Conservation (phyloP, 2,797 vertebrate species). For the Buphagus erythrorhynchus region DNA sequence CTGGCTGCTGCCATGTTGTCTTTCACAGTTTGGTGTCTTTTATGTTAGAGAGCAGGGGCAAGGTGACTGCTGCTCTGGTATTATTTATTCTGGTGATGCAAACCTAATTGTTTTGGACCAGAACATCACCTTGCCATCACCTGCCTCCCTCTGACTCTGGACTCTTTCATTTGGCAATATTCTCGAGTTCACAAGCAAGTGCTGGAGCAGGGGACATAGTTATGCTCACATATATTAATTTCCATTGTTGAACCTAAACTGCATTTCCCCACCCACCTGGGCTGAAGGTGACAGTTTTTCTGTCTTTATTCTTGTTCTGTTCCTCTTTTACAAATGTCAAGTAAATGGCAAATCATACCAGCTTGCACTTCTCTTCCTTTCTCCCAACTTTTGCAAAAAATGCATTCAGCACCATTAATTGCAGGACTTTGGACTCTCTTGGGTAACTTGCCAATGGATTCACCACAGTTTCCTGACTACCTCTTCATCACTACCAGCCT, state of each 20-base stretch:
- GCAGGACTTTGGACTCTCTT: background rate
- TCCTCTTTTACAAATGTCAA: background rate
- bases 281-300: background rate
- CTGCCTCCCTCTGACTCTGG: accelerated
- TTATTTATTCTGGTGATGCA: background rate
- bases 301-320: background rate
- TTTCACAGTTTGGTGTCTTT: background rate
- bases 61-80: background rate
- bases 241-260: background rate
- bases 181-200: background rate
- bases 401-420: background rate
- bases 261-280: background rate
- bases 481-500: background rate
- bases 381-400: background rate
- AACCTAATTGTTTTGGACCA: background rate
- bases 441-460: background rate
- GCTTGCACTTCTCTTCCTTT: background rate
- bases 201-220: background rate
- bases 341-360: background rate
- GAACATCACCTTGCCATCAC: background rate
- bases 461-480: background rate
- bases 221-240: background rate
- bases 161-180: background rate
- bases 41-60: background rate
- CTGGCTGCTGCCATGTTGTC: background rate